phyloP scores from a whole-genome alignment of 2,113 vertebrate genomes.

The Mungos mungo region DNA sequence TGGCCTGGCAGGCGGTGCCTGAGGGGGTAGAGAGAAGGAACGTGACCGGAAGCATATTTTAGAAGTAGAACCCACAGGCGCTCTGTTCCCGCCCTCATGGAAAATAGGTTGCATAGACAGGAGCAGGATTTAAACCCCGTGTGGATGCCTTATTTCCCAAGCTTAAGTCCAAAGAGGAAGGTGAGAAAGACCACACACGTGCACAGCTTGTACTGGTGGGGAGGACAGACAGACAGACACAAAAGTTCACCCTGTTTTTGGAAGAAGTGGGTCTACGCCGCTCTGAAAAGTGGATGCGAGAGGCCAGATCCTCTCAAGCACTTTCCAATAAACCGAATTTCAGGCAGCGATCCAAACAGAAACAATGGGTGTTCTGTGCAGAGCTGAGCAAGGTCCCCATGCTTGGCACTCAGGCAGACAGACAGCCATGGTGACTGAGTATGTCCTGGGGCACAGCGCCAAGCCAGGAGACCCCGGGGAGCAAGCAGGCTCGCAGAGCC shows the following conservation, averaged over 20 bases:
- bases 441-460: background rate
- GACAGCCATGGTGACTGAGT: background rate
- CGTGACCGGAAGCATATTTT: background rate
- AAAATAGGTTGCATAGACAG: background rate
- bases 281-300: background rate
- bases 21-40: background rate
- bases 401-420: background rate
- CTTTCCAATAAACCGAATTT: slow-evolving; percentile 2
- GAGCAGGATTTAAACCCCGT: background rate
- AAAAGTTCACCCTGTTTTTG: background rate
- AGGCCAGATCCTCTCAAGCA: background rate
- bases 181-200: background rate
- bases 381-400: background rate
- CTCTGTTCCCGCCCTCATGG: background rate
- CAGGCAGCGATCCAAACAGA: slow-evolving; percentile 16
- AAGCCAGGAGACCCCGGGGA: background rate
- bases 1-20: background rate
- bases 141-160: background rate
- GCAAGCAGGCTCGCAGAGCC: background rate
- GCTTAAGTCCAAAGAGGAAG: background rate
- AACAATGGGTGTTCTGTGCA: slow-evolving; percentile 41
- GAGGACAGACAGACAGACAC: background rate
- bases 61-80: background rate
- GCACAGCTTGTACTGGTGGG: background rate
- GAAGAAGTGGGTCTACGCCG: background rate